Evolutionary conservation across 2,113 vertebrate genomes (phyloP), one percentile per base, ranked within the genome.

Genomic region (Tamias sibiricus): DNA sequence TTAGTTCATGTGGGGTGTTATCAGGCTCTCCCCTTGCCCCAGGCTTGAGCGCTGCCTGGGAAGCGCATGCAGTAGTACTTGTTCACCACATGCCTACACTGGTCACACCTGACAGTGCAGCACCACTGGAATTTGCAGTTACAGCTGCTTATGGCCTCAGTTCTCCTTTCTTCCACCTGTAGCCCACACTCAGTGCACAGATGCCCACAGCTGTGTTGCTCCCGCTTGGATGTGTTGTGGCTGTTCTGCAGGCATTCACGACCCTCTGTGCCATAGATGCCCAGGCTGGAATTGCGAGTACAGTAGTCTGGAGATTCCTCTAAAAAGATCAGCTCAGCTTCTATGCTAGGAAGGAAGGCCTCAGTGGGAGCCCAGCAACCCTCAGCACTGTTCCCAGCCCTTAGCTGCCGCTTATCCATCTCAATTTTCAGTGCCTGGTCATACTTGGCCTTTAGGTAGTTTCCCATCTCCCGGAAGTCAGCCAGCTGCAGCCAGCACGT

Each of bases 91-190:
- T 99, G 99, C 74, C 98, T 98, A 98, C 99, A 99, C 85, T 99
- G 99, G 62, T 99, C 99, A 84, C 99, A 99, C 84, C 98, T 99
- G 74, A 99, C 99, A 0, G 99, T 99, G 97, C 99, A 99, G 97
- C 99, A 99, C 99, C 99, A 99, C 95, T 99, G 99, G 87, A 99
- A 99, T 87, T 99, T 99, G 98, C 99, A 99, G 97, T 99, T 99
- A 96, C 99, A 99, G 98, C 99, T 99, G 98, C 98, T 99, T 91
- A 99, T 98, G 1, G 99, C 98, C 96, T 99, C 99, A 0, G 98
- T 98, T 97, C 98, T 98, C 81, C 98, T 99, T 97, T 99, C 98
- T 97, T 99, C 99, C 37, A 99, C 99, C 1, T 98, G 98, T 26
- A 99, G 98, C 0, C 99, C 99, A 4, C 99, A 99, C 59, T 99